A percentile compares a stretch with the other conserved stretches of the same genome.
These are phyloP conservation scores for Ataeniobius toweri DNA, from an alignment of 2,797 vertebrate species.

Conservation along the genomic window DNA sequence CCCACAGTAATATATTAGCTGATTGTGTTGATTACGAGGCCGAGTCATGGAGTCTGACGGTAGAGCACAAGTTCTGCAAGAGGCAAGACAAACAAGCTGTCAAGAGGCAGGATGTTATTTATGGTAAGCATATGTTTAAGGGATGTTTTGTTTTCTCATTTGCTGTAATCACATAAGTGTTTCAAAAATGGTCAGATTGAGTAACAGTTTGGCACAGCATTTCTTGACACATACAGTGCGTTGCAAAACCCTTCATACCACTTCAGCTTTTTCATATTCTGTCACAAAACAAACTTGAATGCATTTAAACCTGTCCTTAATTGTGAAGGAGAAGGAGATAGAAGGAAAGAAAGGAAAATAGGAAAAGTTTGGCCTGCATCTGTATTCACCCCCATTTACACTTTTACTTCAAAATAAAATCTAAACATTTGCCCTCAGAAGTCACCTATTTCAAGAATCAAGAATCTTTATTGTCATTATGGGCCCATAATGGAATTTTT, in stretches of 20 bases:
- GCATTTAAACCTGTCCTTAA: background rate
- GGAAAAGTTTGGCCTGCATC: background rate
- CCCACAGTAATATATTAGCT: conserved; percentile 80
- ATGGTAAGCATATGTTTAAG: conserved; percentile 79
- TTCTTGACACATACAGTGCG: background rate
- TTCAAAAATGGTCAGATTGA: background rate
- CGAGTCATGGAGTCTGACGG: conserved; percentile 92
- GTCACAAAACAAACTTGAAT: background rate
- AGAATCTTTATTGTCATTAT: no score
- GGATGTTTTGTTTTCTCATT: conserved; percentile 18
- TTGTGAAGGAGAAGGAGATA: background rate
- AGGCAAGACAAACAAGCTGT: conserved; percentile 88
- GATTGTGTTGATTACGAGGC: conserved; percentile 88
- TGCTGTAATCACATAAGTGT: background rate
- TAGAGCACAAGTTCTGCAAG: conserved; percentile 89
- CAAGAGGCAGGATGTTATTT: conserved; percentile 97
- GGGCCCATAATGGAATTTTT: no score
- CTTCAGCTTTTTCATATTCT: background rate
- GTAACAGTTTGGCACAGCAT: background rate
- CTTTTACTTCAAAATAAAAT: no score
- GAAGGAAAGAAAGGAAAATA: background rate
- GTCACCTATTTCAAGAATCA: no score
- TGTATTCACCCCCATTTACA: no score
- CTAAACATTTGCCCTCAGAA: no score
- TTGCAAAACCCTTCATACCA: background rate